A percentile compares a stretch with the other conserved stretches of the same genome.
Conservation (phyloP, 2,797 vertebrate genomes). For the Sebastes vulpes region DNA sequence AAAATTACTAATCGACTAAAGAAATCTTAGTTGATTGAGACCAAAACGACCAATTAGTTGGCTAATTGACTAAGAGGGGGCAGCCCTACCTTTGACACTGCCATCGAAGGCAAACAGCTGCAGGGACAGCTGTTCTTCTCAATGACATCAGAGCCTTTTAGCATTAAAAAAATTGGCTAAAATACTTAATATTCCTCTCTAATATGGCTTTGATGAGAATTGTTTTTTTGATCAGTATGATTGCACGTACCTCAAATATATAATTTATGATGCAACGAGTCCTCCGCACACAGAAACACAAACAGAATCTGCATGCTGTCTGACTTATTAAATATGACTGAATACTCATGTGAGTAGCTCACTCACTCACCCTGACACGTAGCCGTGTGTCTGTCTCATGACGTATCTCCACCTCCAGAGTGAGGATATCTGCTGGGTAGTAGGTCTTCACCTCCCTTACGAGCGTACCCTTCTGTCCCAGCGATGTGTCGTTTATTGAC, state of each 20-base stretch:
- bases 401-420: constrained; percentile 83
- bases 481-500: constrained; percentile 75
- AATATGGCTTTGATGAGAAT: not conserved
- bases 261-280: not conserved
- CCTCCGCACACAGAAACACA: not conserved
- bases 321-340: not conserved
- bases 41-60: too few relatives aligned
- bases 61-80: too few relatives aligned
- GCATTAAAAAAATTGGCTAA: not conserved
- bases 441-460: constrained; percentile 84
- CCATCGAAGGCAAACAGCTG: not conserved
- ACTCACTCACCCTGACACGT: constrained; percentile 87
- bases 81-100: not conserved
- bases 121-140: not conserved
- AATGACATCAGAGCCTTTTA: not conserved
- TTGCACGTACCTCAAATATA: not conserved
- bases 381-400: constrained; percentile 87
- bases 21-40: too few relatives aligned
- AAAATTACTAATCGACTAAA: too few relatives aligned
- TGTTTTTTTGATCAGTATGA: not conserved
- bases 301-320: not conserved
- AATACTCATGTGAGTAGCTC: not conserved
- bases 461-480: constrained; percentile 85
- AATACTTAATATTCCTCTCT: not conserved
- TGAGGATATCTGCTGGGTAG: constrained; percentile 88